Evolutionary conservation across 1,140 invertebrate genomes (phyloP).

Genomic region (Conus betulinus): DNA sequence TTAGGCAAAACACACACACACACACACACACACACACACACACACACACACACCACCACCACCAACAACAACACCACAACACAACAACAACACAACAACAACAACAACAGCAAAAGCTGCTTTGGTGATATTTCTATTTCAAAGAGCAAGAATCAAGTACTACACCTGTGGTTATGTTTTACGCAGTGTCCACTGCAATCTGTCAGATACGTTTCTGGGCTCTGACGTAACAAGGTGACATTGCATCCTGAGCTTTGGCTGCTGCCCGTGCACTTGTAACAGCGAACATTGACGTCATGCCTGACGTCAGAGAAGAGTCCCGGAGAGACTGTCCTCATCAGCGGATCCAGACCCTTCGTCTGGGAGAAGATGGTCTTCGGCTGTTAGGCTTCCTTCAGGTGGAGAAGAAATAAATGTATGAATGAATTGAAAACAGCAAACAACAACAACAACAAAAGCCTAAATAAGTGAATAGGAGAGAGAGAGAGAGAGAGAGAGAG

Average conservation of each 20-base stretch:
- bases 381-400: background rate
- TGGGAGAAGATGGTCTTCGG: background rate
- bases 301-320: background rate
- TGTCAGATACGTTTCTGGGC: background rate
- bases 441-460: no score
- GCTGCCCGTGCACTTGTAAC: slow-evolving; percentile 1
- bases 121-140: no score
- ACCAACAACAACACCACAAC: no score
- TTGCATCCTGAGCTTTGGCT: background rate
- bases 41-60: no score
- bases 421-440: background rate
- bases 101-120: no score
- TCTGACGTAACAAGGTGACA: background rate
- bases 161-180: background rate
- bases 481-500: no score
- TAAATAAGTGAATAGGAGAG: no score
- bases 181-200: background rate
- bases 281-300: background rate
- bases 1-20: no score
- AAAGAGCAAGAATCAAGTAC: no score
- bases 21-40: no score
- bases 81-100: no score
- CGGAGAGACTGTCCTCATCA: background rate
- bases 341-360: background rate
- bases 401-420: background rate